A percentile compares a stretch with the other conserved stretches of the same genome.
phyloP scores from a whole-genome alignment of 2,113 vertebrate species.

The Channa maculata region DNA sequence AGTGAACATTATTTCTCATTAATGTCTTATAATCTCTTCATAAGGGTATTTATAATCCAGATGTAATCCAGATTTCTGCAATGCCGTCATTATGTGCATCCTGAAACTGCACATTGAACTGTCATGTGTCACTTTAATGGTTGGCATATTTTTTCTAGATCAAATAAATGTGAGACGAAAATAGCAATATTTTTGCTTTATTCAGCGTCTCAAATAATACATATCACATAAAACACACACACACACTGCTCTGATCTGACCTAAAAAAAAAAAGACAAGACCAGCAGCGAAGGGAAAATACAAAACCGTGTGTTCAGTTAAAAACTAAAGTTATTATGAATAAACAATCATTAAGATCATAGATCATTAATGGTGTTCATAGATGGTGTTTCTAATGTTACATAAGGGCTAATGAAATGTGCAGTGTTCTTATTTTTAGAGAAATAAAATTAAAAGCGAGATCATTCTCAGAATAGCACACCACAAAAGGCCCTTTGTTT shows the following conservation, averaged over 20 bases:
- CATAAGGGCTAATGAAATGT: constrained; percentile 2
- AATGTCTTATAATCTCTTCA: too few species aligned
- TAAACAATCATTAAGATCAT: background rate
- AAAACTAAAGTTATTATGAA: background rate
- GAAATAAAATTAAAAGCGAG: constrained; percentile 29
- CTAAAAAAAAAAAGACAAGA: background rate
- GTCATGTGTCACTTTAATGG: background rate
- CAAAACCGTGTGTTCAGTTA: too few species aligned
- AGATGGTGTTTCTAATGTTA: constrained; percentile 16
- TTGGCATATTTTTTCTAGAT: too few species aligned
- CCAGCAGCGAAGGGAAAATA: too few species aligned
- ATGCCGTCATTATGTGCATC: background rate
- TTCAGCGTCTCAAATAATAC: background rate
- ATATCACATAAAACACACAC: background rate
- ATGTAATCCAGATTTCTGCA: background rate
- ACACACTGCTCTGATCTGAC: background rate
- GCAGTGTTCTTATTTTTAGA: constrained; percentile 26
- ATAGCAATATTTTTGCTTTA: background rate
- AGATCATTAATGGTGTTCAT: background rate
- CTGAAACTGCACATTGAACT: too few species aligned
- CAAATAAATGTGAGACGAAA: too few species aligned
- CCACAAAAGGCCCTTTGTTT: constrained; percentile 60
- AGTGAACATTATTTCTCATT: too few species aligned
- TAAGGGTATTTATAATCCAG: too few species aligned
- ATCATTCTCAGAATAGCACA: constrained; percentile 67